Conservation (phyloP, 2,888 invertebrate species). For the Limenitis camilla region DNA sequence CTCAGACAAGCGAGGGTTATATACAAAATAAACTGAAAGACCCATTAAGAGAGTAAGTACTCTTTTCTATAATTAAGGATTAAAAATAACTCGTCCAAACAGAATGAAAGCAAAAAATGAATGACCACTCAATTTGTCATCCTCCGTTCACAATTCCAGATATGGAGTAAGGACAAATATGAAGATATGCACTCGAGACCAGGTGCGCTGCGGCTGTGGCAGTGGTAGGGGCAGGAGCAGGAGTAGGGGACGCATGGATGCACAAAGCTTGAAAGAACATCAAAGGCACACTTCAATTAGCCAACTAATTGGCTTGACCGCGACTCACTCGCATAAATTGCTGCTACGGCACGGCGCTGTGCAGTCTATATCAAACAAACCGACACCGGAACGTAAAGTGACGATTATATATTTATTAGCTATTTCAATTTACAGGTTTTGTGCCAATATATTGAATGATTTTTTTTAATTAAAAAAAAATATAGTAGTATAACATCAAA, state of each 20-base stretch:
- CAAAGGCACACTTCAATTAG: conserved; percentile 56
- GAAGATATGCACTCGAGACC: conserved; percentile 16
- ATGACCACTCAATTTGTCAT: not conserved
- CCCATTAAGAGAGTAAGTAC: too few species aligned
- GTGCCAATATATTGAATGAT: too few species aligned
- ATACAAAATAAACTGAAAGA: too few species aligned
- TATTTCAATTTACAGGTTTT: too few species aligned
- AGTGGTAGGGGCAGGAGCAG: not conserved
- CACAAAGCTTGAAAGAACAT: conserved; percentile 44
- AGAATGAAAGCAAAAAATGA: not conserved
- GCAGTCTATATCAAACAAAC: too few species aligned
- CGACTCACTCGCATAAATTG: conserved; percentile 26
- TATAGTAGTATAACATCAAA: too few species aligned
- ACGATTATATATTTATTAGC: too few species aligned
- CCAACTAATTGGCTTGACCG: conserved; percentile 66
- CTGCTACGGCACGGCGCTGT: conserved; percentile 6
- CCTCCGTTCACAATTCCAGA: not conserved
- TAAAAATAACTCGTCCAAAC: not conserved
- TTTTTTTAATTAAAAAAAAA: too few species aligned
- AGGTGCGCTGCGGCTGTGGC: conserved; percentile 28
- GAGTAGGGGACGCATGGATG: conserved; percentile 35
- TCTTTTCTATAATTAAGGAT: too few species aligned
- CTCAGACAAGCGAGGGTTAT: too few species aligned
- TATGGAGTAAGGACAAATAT: conserved; percentile 9
- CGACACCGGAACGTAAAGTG: too few species aligned